phyloP scores from a whole-genome alignment of 1,140 invertebrate species.

The Bombus pascuorum region DNA sequence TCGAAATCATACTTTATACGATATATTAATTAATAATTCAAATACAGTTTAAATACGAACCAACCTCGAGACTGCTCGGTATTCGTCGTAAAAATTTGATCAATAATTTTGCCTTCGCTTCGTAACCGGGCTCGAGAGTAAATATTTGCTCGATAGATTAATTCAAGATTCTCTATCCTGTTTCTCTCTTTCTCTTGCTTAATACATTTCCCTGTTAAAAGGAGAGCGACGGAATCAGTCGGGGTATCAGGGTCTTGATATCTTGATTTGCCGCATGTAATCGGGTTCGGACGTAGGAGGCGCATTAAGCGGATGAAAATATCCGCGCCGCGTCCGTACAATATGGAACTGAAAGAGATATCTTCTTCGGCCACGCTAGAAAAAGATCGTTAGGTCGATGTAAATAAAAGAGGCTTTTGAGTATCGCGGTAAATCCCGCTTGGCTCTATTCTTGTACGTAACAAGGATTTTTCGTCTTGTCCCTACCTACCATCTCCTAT shows the following conservation, averaged over 20 bases:
- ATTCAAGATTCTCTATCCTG: background rate
- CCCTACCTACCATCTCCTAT: constrained; percentile 38
- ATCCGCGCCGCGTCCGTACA: background rate
- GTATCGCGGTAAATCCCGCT: constrained; percentile 5
- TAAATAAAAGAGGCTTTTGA: constrained; percentile 25
- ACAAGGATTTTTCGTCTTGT: constrained; percentile 7
- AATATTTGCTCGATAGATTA: background rate
- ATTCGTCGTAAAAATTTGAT: constrained; percentile 1
- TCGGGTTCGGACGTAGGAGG: constrained; percentile 18
- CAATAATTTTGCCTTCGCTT: constrained; percentile 22
- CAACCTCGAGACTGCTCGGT: background rate
- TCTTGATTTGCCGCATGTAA: background rate
- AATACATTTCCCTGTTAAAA: background rate
- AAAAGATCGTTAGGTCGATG: constrained; percentile 26
- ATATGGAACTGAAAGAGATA: background rate
- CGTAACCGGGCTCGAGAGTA: background rate
- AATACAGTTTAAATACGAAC: background rate
- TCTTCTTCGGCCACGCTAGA: constrained; percentile 23
- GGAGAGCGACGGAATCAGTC: background rate
- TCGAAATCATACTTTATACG: background rate
- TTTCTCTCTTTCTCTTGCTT: background rate
- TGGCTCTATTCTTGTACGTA: constrained; percentile 26
- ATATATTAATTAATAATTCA: background rate
- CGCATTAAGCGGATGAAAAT: constrained; percentile 40
- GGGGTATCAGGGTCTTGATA: background rate